Base-by-base conservation (phyloP, 2,888 invertebrate genomes). In the Itoplectis maculator region DNA sequence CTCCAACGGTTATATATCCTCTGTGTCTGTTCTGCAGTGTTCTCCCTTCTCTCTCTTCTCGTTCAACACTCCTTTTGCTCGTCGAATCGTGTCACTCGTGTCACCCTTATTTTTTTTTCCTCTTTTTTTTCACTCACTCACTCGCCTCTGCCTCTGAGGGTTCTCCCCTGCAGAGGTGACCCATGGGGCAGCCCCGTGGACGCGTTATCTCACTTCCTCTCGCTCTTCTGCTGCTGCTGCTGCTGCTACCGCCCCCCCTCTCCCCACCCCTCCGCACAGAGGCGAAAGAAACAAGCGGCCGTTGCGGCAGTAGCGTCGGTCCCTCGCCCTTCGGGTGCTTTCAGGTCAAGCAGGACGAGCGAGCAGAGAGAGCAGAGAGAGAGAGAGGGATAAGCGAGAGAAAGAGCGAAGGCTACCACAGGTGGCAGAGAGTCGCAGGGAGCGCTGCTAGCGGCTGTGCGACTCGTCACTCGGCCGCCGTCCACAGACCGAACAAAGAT, bases 161-260 rank as follows among this genome's bases (percentile, higher is more conserved):
- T 75, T 75, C 70, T 51, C 45, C 73, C 56, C 65, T 42, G 20
- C 70, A 45, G 56, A 59, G 63, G 61, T 69, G 65, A 65, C 59
- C 70, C 70, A 69, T 66, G 69, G 51, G 77, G 63, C 23, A 35
- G 70, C 69, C 63, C 51, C 42, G 70, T 49, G 61, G 3, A 3
- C 54, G 35, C 29, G 47, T 73, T 59, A 61, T 73, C 35, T 61
- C 47, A 15, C 45, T 47, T 15, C 47, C 70, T 61, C 61, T 35
- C 49, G 61, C 61, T 61, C 29, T 29, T 29, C 29, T n/a, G n/a
- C n/a, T n/a, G n/a, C n/a, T n/a, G n/a, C n/a, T n/a, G n/a, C n/a
- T n/a, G n/a, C n/a, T n/a, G n/a, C n/a, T n/a, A n/a, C 29, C 29
- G 2, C 37, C 35, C 35, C 35, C n/a, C 40, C 29, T n/a, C n/a